Percentiles rank a stretch among this genome's conserved stretches.
phyloP scores from a whole-genome alignment of 2,113 vertebrate genomes.

The Euleptes europaea region DNA sequence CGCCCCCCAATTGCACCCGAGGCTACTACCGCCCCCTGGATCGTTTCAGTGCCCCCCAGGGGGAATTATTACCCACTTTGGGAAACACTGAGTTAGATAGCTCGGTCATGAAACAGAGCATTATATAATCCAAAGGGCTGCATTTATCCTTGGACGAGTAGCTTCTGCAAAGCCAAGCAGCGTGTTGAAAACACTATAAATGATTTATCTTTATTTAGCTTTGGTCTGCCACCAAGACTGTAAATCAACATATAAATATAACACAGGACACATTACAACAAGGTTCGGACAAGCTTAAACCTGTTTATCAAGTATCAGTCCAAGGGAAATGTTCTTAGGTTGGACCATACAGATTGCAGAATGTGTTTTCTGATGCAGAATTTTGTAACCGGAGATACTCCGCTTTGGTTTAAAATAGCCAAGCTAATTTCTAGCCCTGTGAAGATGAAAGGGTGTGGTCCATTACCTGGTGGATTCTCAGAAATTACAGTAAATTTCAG shows the following conservation, averaged over 20 bases:
- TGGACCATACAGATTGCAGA: background rate
- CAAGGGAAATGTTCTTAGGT: background rate
- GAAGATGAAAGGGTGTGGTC: background rate
- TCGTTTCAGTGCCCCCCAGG: no score
- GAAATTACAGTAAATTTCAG: background rate
- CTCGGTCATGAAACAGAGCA: constrained; percentile 17
- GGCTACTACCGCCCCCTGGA: no score
- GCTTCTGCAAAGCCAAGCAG: background rate
- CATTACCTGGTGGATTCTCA: background rate
- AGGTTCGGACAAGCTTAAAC: background rate
- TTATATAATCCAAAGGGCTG: constrained; percentile 6
- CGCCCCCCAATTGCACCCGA: no score
- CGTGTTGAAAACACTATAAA: background rate
- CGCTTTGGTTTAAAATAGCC: background rate
- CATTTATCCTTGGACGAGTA: constrained; percentile 13
- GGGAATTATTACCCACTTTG: no score
- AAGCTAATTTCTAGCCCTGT: background rate
- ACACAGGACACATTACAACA: background rate
- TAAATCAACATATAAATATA: background rate
- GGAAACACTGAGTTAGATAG: no score
- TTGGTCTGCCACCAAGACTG: background rate
- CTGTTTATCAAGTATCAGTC: background rate
- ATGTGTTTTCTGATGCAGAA: background rate
- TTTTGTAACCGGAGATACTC: background rate
- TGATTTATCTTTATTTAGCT: background rate